phyloP scores from a whole-genome alignment of 2,797 vertebrate species.

The Dendrocincla fuliginosa region DNA sequence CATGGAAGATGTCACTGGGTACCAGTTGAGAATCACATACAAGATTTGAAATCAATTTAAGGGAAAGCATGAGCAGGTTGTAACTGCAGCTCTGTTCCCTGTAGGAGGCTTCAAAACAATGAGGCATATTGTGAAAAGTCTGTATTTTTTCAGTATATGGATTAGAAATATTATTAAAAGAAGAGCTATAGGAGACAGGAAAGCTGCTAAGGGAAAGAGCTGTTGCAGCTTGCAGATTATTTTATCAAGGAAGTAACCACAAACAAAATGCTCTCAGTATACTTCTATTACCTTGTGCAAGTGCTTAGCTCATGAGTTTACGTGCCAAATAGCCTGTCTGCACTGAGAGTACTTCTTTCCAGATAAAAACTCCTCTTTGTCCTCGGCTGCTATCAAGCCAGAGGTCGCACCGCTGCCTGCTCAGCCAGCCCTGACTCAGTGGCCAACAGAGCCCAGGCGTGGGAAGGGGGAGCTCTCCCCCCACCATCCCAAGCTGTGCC shows the following conservation, averaged over 20 bases:
- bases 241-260: neutral
- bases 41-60: neutral
- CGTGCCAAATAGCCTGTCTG: neutral
- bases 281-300: neutral
- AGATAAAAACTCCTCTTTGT: neutral
- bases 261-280: neutral
- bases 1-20: neutral
- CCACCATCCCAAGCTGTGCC: neutral
- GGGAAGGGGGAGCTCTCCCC: neutral
- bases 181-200: neutral
- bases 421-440: neutral
- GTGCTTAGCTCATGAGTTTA: neutral
- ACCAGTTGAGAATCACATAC: neutral
- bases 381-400: neutral
- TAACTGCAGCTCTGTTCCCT: neutral
- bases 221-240: neutral
- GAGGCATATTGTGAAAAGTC: neutral
- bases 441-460: rapidly evolving
- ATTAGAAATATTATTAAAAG: neutral
- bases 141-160: neutral
- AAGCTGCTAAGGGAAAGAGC: neutral
- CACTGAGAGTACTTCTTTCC: neutral
- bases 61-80: neutral
- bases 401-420: neutral
- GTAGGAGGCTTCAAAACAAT: neutral